A percentile compares a stretch with the other conserved stretches of the same genome.
phyloP scores from a whole-genome alignment of 2,888 invertebrate genomes.

The Hirtodrosophila duncani region DNA sequence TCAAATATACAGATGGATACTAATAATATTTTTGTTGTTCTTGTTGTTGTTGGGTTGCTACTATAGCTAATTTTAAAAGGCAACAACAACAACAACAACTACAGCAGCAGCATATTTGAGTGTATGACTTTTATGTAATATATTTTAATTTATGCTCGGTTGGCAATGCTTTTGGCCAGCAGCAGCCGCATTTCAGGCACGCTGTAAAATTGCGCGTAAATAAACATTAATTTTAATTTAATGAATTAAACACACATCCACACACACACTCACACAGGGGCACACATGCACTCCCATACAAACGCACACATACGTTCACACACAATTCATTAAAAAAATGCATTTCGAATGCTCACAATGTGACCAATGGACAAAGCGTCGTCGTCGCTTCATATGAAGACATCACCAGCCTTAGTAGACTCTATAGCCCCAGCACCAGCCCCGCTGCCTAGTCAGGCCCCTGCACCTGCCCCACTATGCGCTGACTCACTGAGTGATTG shows the following conservation, averaged over 20 bases:
- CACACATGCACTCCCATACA: not conserved
- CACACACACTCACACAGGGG: conserved; percentile 2
- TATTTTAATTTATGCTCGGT: conserved; percentile 69
- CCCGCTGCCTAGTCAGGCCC: not conserved
- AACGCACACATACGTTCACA: too few species aligned
- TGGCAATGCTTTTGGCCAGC: conserved; percentile 66
- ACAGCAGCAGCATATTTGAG: too few species aligned
- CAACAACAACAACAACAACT: not conserved
- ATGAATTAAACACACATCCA: conserved; percentile 56
- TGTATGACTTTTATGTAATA: conserved; percentile 47
- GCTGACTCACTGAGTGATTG: conserved; percentile 37
- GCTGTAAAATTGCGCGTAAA: conserved; percentile 67
- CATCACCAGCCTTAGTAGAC: not conserved
- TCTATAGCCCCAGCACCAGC: not conserved
- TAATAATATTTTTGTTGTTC: not conserved
- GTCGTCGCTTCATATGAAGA: conserved; percentile 20
- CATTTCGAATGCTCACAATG: conserved; percentile 4
- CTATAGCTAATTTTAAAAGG: conserved; percentile 63
- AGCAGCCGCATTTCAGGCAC: conserved; percentile 41
- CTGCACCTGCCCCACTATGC: not conserved
- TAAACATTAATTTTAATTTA: conserved; percentile 70
- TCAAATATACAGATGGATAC: conserved; percentile 22
- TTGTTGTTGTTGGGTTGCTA: not conserved
- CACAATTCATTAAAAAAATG: not conserved
- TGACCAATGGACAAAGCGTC: conserved; percentile 3